These are phyloP conservation scores for Ceramica pisi DNA, from an alignment of 2,888 invertebrate genomes.

Conservation along the genomic window DNA sequence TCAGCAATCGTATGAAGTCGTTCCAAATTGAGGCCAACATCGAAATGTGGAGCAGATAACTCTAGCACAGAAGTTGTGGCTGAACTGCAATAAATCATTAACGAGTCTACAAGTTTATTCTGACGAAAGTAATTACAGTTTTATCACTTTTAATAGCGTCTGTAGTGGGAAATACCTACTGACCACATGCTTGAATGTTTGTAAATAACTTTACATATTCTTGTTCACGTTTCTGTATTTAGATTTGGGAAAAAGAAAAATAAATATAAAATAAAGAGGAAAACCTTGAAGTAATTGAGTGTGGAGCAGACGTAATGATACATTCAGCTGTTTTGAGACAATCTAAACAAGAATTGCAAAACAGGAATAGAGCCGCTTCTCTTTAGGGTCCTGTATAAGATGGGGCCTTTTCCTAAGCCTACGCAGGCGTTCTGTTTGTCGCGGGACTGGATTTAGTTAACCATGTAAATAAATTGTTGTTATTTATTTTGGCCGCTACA, in stretches of 20 bases:
- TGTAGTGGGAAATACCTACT: background rate
- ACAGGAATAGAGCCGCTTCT: background rate
- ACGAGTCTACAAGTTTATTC: background rate
- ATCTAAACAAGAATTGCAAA: background rate
- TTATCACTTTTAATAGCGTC: background rate
- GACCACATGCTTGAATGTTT: slow-evolving; percentile 16
- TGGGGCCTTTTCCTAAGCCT: no score
- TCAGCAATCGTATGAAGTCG: slow-evolving; percentile 11
- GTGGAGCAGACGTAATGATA: background rate
- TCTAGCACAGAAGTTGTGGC: slow-evolving; percentile 24
- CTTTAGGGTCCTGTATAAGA: background rate
- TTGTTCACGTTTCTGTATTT: slow-evolving; percentile 23
- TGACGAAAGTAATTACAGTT: background rate
- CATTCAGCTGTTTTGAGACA: background rate
- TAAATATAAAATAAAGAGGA: background rate
- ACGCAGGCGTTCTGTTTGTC: no score
- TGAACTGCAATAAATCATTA: slow-evolving; percentile 19
- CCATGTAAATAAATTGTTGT: no score
- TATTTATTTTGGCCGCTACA: no score
- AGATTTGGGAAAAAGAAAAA: background rate
- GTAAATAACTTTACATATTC: slow-evolving; percentile 4
- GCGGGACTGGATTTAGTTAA: background rate
- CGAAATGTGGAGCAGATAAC: slow-evolving; percentile 35
- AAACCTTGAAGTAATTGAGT: slow-evolving; percentile 22
- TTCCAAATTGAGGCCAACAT: slow-evolving; percentile 23